phyloP scores from a whole-genome alignment of 1,140 invertebrate species.

The Drosophila miranda region DNA sequence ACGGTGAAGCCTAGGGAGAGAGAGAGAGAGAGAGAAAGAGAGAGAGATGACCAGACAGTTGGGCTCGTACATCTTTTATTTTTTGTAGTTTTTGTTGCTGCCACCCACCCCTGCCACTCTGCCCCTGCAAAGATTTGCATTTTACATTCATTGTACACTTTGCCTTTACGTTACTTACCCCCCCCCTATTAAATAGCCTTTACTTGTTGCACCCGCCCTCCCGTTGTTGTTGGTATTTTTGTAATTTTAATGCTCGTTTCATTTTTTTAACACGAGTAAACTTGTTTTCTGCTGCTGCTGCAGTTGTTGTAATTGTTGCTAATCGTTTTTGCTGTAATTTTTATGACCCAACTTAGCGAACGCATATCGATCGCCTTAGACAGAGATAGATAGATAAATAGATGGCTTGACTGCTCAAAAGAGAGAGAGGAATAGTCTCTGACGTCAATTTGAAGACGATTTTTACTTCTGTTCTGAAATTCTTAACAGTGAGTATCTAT shows the following conservation, averaged over 20 bases:
- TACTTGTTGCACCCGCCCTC: too few relatives aligned
- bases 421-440: slow-evolving; percentile 5
- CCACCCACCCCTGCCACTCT: background rate
- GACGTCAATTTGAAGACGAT: slow-evolving; percentile 14
- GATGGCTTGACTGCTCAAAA: too few relatives aligned
- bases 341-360: slow-evolving; percentile 65
- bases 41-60: slow-evolving; percentile 41
- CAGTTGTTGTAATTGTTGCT: slow-evolving; percentile 47
- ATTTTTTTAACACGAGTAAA: slow-evolving; percentile 55
- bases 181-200: slow-evolving; percentile 50
- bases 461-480: background rate
- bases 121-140: slow-evolving; percentile 63
- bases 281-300: slow-evolving; percentile 17
- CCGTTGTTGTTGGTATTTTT: slow-evolving; percentile 34
- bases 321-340: slow-evolving; percentile 69
- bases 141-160: slow-evolving; percentile 73
- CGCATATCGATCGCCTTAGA: slow-evolving; percentile 11
- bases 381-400: too few relatives aligned
- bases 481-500: background rate
- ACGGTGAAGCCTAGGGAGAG: too few relatives aligned
- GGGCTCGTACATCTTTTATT: slow-evolving; percentile 77
- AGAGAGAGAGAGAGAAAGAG: slow-evolving; percentile 3
- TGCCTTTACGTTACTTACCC: slow-evolving; percentile 21
- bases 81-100: slow-evolving; percentile 51
- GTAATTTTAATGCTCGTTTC: slow-evolving; percentile 43